Base-by-base conservation (phyloP, 2,888 invertebrate genomes). In the Phengaris alcon region DNA sequence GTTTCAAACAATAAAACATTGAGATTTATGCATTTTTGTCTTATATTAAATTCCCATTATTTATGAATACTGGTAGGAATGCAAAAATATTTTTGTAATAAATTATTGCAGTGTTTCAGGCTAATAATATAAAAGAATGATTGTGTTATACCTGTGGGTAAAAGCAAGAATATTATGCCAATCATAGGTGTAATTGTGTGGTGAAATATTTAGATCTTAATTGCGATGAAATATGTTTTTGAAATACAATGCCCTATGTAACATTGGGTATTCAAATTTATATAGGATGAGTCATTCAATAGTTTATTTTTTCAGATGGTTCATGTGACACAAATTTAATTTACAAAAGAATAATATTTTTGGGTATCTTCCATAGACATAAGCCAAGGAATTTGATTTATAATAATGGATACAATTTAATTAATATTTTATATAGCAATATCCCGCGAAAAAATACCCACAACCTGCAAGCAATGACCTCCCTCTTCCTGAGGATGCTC, bases 1-100 rank as follows among this genome's bases (percentile, higher is more conserved):
- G 85, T 88, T 89, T 85, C 79, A 80, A 87, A 86, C 84, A 90
- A 87, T 89, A 90, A 90, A 83, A 82, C 83, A 84, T 82, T 84
- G 82, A 86, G 83, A 84, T 76, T 77, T 76, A 54, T 64, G 70
- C 44, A 15, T 46, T 68, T 51, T 57, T 44, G 7, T 55, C 52
- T 75, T 72, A 35, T 35, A 35, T 4, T 35, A 35, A 35, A 35
- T 35, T 35, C 35, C 35, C 35, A 35, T 9, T 44, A 52, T 52
- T 48, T 6, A 48, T 6, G 4, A 4, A 48, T 48, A 48, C 48
- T 48, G 35, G 35, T 35, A 35, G 35, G 35, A 35, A 35, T 1
- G 35, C 35, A 35, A 35, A 35, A 35, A 35, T 22, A 22, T 22
- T 3, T 35, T 35, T 35, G 3, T 35, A 35, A 35, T 35, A 35